These are phyloP conservation scores for Drosophila pallidifrons DNA, from an alignment of 1,140 invertebrate species.

Conservation along the genomic window DNA sequence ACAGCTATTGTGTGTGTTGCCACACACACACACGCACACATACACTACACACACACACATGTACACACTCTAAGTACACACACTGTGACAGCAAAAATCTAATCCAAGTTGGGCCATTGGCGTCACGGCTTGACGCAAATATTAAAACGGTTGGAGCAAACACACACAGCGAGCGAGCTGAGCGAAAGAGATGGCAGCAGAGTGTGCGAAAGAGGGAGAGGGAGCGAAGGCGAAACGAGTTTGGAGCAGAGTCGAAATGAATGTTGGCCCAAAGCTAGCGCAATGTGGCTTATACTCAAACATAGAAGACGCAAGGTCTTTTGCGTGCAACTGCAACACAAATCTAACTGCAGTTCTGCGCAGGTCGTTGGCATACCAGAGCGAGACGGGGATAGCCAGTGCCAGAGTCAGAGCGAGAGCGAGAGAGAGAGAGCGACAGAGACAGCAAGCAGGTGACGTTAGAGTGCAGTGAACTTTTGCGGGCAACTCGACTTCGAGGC, in stretches of 20 bases:
- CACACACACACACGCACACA: neutral
- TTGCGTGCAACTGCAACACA: conserved; percentile 74
- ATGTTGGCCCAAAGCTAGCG: conserved; percentile 36
- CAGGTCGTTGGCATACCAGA: conserved; percentile 72
- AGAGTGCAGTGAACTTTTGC: conserved; percentile 75
- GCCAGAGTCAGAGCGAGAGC: neutral
- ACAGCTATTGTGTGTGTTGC: neutral
- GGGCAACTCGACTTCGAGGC: conserved; percentile 18
- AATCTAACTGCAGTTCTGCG: conserved; percentile 82
- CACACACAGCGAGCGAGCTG: neutral
- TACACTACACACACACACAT: too few relatives aligned
- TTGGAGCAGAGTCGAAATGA: conserved; percentile 60
- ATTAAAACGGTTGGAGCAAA: conserved; percentile 76
- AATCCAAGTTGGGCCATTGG: conserved; percentile 69
- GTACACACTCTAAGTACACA: conserved; percentile 18
- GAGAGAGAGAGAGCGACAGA: neutral
- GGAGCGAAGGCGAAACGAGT: conserved; percentile 51
- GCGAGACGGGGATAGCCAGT: conserved; percentile 1
- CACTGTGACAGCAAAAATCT: conserved; percentile 44
- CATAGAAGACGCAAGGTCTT: conserved; percentile 71
- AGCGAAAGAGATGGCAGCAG: neutral
- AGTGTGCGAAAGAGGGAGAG: neutral
- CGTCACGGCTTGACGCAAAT: conserved; percentile 58
- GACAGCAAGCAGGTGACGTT: conserved; percentile 55
- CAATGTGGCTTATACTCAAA: conserved; percentile 35